Evolutionary conservation across 2,888 invertebrate genomes (phyloP).

Genomic region (Tinea trinotella): DNA sequence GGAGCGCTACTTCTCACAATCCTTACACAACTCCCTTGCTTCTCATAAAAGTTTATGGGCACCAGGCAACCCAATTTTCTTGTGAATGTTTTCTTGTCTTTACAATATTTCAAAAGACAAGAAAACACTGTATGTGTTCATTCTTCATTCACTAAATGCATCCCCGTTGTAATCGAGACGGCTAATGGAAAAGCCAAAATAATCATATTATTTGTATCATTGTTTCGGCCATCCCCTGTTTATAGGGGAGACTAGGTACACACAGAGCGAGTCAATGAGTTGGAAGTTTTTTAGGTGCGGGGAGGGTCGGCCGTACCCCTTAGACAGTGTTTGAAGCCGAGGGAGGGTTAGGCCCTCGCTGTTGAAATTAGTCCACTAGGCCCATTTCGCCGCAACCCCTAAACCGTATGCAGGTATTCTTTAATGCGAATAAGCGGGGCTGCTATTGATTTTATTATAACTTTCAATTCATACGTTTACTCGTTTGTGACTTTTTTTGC

Average conservation of each 20-base stretch:
- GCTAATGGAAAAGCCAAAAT: neutral
- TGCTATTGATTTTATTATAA: neutral
- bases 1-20: too few relatives aligned
- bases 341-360: neutral
- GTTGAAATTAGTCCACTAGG: constrained; percentile 12
- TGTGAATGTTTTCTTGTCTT: too few relatives aligned
- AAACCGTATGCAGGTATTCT: neutral
- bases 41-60: too few relatives aligned
- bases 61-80: too few relatives aligned
- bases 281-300: constrained; percentile 13
- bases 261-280: constrained; percentile 14
- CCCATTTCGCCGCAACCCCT: constrained; percentile 12
- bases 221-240: neutral
- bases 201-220: neutral
- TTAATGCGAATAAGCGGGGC: neutral
- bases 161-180: neutral
- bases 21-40: too few relatives aligned
- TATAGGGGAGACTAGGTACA: neutral
- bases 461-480: neutral
- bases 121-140: too few relatives aligned
- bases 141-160: too few relatives aligned
- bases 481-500: neutral
- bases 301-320: constrained; percentile 1
- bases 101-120: too few relatives aligned
- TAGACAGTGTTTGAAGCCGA: neutral